Evolutionary conservation across 2,113 vertebrate species (phyloP).

Genomic region (Bagarius yarrelli): DNA sequence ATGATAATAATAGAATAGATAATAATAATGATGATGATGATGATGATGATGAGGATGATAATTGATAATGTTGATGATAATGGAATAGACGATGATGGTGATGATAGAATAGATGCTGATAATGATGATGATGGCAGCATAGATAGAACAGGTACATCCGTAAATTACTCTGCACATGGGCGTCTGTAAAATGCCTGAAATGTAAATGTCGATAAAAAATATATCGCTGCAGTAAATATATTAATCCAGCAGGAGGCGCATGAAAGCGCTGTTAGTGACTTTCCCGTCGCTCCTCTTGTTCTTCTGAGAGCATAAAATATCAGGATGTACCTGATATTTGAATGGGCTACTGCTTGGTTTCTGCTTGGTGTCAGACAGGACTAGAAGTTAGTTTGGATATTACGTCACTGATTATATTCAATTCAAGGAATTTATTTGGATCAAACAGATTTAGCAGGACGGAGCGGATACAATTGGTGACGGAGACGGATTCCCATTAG

Average conservation of each 20-base stretch:
- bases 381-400: not conserved
- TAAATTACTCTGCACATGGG: no score
- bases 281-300: not conserved
- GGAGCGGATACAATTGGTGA: not conserved
- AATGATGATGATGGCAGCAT: no score
- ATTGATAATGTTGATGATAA: no score
- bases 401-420: not conserved
- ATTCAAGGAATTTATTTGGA: not conserved
- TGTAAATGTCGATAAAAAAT: no score
- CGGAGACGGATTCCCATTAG: not conserved
- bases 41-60: no score
- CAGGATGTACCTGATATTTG: not conserved
- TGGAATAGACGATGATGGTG: no score
- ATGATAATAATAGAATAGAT: no score
- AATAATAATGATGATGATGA: no score
- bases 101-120: no score
- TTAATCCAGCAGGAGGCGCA: not conserved
- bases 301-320: no score
- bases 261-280: not conserved
- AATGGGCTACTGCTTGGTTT: not conserved
- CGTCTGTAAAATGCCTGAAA: no score
- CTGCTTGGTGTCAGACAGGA: not conserved
- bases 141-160: no score
- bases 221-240: not conserved
- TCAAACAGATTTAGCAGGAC: not conserved